Evolutionary conservation across 2,797 vertebrate species (phyloP).

Genomic region (Poeciliopsis turneri): DNA sequence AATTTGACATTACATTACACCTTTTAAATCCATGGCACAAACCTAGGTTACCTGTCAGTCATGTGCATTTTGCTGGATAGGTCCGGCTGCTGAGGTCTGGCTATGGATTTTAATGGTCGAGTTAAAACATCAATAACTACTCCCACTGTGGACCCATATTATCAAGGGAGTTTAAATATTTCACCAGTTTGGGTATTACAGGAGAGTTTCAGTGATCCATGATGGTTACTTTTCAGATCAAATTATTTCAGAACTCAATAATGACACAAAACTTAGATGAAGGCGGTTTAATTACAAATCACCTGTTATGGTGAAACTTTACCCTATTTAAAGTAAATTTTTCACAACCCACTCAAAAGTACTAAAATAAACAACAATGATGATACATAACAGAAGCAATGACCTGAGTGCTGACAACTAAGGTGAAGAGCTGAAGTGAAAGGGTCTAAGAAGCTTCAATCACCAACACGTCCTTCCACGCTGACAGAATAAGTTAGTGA

Average conservation of each 20-base stretch:
- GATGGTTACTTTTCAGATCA: background rate
- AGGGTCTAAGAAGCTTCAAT: conserved; percentile 78
- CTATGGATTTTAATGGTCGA: conserved; percentile 5
- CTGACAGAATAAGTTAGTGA: conserved; percentile 85
- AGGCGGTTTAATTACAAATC: background rate
- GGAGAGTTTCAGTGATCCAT: background rate
- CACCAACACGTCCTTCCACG: conserved; percentile 77
- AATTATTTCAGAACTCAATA: conserved; percentile 3
- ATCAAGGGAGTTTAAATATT: conserved; percentile 13
- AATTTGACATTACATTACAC: background rate
- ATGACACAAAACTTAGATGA: background rate
- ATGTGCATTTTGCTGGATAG: background rate
- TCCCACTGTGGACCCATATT: background rate
- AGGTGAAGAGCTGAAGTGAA: conserved; percentile 57
- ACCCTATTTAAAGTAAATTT: background rate
- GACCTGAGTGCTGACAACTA: conserved; percentile 68
- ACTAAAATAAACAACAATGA: background rate
- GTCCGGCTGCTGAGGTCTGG: background rate
- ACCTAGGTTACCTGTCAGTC: background rate
- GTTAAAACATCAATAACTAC: conserved; percentile 15
- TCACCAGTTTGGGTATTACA: background rate
- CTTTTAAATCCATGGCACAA: background rate
- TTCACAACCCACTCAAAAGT: background rate
- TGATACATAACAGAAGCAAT: background rate
- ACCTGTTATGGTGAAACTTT: background rate